Percentiles rank a stretch among this genome's conserved stretches.
Conservation (phyloP, 1,140 invertebrate species). For the Atta cephalotes region DNA sequence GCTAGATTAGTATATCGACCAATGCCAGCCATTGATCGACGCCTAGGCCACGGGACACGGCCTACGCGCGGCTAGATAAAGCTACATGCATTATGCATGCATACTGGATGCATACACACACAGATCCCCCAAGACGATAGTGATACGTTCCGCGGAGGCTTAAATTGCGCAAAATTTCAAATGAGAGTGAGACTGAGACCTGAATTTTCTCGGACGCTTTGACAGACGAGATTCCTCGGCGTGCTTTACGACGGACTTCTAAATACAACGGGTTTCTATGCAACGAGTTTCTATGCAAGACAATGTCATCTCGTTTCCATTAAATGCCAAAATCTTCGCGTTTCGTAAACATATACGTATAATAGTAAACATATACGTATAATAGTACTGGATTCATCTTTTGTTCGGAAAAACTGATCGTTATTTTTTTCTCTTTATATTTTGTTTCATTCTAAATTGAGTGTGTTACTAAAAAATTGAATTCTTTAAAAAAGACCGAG, state of each 20-base stretch:
- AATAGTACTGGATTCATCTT: background rate
- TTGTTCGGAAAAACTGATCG: background rate
- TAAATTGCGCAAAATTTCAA: slow-evolving; percentile 56
- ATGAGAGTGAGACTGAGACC: slow-evolving; percentile 28
- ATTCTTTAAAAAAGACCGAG: background rate
- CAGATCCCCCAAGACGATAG: slow-evolving; percentile 41
- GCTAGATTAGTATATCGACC: slow-evolving; percentile 73
- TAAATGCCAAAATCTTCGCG: background rate
- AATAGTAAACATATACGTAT: background rate
- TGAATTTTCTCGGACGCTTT: background rate
- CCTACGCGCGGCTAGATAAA: slow-evolving; percentile 69
- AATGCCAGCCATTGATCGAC: slow-evolving; percentile 75
- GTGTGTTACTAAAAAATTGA: background rate
- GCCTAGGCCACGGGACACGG: slow-evolving; percentile 53
- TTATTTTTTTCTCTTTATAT: background rate
- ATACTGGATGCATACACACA: slow-evolving; percentile 65
- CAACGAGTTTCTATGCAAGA: background rate
- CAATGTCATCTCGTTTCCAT: slow-evolving; percentile 5
- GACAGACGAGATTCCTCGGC: background rate
- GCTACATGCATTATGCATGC: slow-evolving; percentile 60
- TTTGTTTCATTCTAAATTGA: background rate
- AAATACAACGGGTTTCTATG: background rate
- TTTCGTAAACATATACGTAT: background rate
- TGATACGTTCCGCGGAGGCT: slow-evolving; percentile 41
- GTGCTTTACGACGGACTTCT: slow-evolving; percentile 1